Evolutionary conservation across 2,113 vertebrate genomes (phyloP).

Genomic region (Hypomesus transpacificus): DNA sequence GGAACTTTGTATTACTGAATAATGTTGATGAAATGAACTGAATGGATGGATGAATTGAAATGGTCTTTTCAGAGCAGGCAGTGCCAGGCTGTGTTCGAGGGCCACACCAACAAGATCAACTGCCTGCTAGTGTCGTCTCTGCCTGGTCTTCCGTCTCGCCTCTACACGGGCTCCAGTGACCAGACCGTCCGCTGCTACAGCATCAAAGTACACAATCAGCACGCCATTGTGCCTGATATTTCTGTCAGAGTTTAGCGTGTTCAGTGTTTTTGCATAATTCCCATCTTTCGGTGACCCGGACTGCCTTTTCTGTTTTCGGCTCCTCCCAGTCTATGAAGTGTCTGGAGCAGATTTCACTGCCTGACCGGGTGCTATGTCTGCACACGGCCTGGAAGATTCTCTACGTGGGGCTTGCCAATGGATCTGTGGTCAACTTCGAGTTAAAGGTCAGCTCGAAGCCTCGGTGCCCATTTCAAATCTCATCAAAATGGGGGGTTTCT

Average conservation of each 20-base stretch:
- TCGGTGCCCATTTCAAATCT: not conserved
- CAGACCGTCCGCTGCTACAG: slow-evolving; percentile 86
- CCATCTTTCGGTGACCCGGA: not conserved
- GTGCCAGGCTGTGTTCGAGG: slow-evolving; percentile 82
- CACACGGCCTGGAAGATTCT: slow-evolving; percentile 87
- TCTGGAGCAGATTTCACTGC: slow-evolving; percentile 76
- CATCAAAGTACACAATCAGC: slow-evolving; percentile 73
- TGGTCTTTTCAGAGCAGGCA: slow-evolving; percentile 74
- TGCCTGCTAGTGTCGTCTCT: slow-evolving; percentile 83
- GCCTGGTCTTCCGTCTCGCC: slow-evolving; percentile 68
- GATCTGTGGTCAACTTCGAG: slow-evolving; percentile 81
- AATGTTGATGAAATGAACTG: not conserved
- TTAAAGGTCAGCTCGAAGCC: slow-evolving; percentile 74
- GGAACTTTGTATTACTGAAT: not conserved
- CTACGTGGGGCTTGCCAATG: slow-evolving; percentile 87
- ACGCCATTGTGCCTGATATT: not conserved
- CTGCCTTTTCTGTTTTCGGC: not conserved
- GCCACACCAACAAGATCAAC: slow-evolving; percentile 90
- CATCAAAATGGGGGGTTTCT: no score
- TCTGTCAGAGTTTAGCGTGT: not conserved
- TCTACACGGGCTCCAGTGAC: slow-evolving; percentile 94
- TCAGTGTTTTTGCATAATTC: no score
- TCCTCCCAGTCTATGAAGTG: slow-evolving; percentile 74
- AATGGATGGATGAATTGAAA: no score
- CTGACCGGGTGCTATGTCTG: slow-evolving; percentile 88